Conservation (phyloP, 2,113 vertebrate genomes). For the Coptodon rendalli region DNA sequence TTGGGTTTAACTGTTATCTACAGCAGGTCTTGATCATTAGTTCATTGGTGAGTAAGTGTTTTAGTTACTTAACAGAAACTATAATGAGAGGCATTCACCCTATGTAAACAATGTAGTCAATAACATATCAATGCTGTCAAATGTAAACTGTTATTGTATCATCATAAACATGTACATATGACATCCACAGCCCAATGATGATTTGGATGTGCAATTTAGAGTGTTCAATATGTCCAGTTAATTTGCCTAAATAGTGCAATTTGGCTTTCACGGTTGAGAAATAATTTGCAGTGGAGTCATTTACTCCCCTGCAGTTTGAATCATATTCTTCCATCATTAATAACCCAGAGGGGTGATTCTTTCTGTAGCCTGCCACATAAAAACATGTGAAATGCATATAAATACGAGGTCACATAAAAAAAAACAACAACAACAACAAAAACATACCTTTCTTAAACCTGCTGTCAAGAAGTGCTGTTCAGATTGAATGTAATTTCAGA, state of each 20-base stretch:
- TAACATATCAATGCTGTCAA: background rate
- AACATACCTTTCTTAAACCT: background rate
- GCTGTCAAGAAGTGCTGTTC: background rate
- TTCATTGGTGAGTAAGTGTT: background rate
- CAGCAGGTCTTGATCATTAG: background rate
- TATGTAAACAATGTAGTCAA: background rate
- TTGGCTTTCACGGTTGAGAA: background rate
- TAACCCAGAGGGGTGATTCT: background rate
- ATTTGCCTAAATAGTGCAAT: background rate
- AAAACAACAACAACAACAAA: rapidly evolving
- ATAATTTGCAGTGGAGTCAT: background rate
- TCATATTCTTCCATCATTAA: background rate
- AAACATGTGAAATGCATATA: background rate
- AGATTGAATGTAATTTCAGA: background rate
- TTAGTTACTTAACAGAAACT: background rate
- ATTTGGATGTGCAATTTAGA: background rate
- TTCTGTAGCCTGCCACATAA: background rate
- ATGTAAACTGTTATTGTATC: background rate
- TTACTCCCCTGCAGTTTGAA: background rate
- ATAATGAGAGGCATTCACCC: background rate
- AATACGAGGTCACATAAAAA: background rate
- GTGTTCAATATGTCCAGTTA: background rate
- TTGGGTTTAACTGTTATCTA: background rate
- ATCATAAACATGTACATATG: background rate
- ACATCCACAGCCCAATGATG: background rate